A percentile compares a stretch with the other conserved stretches of the same genome.
Conservation (phyloP, 30 jellyfish, hydroid and myxozoan species). For the Phacellophora camtschatica region DNA sequence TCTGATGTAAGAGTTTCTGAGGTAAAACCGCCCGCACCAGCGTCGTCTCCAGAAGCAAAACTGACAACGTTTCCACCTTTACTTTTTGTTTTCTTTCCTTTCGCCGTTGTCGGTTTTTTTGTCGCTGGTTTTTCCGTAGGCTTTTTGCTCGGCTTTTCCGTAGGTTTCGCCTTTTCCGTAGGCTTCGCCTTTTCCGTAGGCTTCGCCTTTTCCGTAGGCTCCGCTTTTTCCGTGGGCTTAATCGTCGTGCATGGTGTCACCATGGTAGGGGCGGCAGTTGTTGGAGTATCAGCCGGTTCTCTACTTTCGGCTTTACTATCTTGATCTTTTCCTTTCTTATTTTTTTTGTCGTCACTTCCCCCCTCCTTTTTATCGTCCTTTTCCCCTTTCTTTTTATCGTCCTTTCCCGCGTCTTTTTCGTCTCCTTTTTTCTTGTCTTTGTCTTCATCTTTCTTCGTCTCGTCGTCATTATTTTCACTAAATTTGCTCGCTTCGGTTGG, state of each 20-base stretch:
- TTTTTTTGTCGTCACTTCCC: too few relatives aligned
- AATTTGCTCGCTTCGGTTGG: not conserved
- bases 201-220: not conserved
- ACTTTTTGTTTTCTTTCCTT: not conserved
- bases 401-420: too few relatives aligned
- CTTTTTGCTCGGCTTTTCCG: not conserved
- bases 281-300: too few relatives aligned
- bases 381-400: not conserved
- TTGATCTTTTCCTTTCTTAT: too few relatives aligned
- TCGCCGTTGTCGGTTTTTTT: not conserved
- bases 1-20: conserved; percentile 63
- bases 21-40: not conserved
- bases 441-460: not conserved
- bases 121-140: not conserved
- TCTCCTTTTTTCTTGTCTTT: conserved; percentile 3
- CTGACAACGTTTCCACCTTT: not conserved
- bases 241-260: too few relatives aligned
- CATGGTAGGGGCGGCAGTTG: too few relatives aligned
- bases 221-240: not conserved
- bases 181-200: not conserved
- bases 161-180: not conserved
- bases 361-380: not conserved
- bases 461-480: not conserved
- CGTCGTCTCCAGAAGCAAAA: conserved; percentile 13
- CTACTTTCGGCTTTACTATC: not conserved